Evolutionary conservation across 2,888 invertebrate species (phyloP).

Genomic region (Pinctada fucata): DNA sequence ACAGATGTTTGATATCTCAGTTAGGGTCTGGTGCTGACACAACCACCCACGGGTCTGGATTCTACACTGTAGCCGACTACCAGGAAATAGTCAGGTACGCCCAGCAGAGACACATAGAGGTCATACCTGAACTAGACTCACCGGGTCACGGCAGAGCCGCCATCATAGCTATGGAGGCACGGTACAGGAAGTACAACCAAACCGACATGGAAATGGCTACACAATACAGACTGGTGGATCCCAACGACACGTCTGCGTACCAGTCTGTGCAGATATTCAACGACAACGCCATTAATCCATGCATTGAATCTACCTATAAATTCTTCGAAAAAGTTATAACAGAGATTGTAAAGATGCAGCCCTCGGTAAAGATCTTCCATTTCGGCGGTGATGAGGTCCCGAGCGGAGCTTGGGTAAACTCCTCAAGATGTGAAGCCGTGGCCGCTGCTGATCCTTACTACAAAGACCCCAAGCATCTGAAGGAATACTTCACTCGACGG

Average conservation of each 20-base stretch:
- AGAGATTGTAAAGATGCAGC: constrained; percentile 53
- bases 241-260: constrained; percentile 54
- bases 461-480: constrained; percentile 38
- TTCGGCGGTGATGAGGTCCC: constrained; percentile 71
- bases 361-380: constrained; percentile 58
- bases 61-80: constrained; percentile 58
- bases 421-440: constrained; percentile 48
- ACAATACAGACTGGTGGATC: constrained; percentile 58
- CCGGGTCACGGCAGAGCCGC: constrained; percentile 73
- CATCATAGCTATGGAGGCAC: constrained; percentile 67
- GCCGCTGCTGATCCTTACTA: constrained; percentile 10
- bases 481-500: constrained; percentile 53
- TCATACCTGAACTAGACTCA: constrained; percentile 74
- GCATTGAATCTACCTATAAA: constrained; percentile 65
- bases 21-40: constrained; percentile 62
- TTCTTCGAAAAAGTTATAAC: constrained; percentile 61
- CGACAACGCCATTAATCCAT: constrained; percentile 71
- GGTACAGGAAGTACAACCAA: constrained; percentile 46
- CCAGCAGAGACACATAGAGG: constrained; percentile 62
- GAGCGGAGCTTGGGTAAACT: constrained; percentile 53
- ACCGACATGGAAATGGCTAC: constrained; percentile 45
- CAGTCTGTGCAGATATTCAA: constrained; percentile 65
- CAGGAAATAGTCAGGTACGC: constrained; percentile 68
- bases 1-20: constrained; percentile 60
- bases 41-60: constrained; percentile 57